Evolutionary conservation across 2,113 vertebrate species (phyloP).

Genomic region (Lasiurus cinereus): DNA sequence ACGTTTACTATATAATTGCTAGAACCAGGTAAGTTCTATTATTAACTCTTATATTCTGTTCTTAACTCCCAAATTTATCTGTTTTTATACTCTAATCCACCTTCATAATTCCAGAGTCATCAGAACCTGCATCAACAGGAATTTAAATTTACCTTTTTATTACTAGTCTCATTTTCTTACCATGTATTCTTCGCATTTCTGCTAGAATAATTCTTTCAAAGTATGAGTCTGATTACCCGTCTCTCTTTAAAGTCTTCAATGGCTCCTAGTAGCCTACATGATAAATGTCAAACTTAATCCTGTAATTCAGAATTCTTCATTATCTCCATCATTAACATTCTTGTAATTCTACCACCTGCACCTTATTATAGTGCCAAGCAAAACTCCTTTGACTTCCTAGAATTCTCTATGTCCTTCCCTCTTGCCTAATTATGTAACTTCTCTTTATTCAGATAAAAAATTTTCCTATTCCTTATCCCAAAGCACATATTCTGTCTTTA

Average conservation of each 20-base stretch:
- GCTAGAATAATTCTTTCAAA: not conserved
- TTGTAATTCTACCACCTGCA: not conserved
- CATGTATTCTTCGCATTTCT: not conserved
- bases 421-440: not conserved
- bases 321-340: slow-evolving; percentile 8
- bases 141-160: not conserved
- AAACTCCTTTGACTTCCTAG: not conserved
- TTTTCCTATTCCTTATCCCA: not conserved
- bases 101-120: not conserved
- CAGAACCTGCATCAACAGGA: not conserved
- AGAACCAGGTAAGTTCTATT: not conserved
- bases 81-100: not conserved
- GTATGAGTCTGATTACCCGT: not conserved
- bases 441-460: not conserved
- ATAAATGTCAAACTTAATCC: slow-evolving; percentile 34
- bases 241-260: not conserved
- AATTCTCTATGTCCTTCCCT: not conserved
- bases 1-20: not conserved
- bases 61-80: not conserved
- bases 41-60: not conserved
- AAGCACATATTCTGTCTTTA: not conserved
- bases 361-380: not conserved
- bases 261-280: not conserved
- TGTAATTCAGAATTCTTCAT: slow-evolving; percentile 40
- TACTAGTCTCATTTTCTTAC: not conserved